Evolutionary conservation across 2,888 invertebrate species (phyloP), one percentile per base, ranked within the genome.

Genomic region (Peribatodes rhomboidaria): DNA sequence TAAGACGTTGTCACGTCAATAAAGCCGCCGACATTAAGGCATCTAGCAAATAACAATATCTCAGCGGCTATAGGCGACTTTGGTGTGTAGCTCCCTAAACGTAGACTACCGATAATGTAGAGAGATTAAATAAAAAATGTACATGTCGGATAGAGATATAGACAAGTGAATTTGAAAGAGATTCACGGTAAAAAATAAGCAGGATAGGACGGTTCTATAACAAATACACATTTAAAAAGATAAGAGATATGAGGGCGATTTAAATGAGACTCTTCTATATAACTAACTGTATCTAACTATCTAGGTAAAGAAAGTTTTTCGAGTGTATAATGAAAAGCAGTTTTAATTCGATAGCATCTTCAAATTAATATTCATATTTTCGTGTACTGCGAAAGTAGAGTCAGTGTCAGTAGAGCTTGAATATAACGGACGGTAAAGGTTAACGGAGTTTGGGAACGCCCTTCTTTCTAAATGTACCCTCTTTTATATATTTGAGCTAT

Each of bases 331-430:
- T 39, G 7, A 63, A 52, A 37, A 44, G 31, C 49, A 42, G 44
- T 53, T 53, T 60, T 44, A 54, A 46, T 61, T 39, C 46, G 47
- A 39, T 61, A 54, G 44, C 44, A 58, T 59, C 41, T 52, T 2
- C 3, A 14, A 44, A 27, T 59, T 49, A 59, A 49, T 52, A 55
- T 65, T 65, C 64, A 60, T 60, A 59, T 60, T 59, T 60, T 46
- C n/a, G 42, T 58, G 22, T 27, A 37, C 20, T 60, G 22, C 42
- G 6, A 50, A 56, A 37, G 39, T 35, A 44, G 60, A 61, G 39
- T 31, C 22, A 50, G 35, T 50, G 52, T 31, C 42, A 42, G 22
- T 16, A 49, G 61, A 61, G 42, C 55, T 56, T 55, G 49, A 61
- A 61, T 37, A 53, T 61, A 61, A 56, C 61, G 61, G 55, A 42